Percentiles rank a stretch among this genome's conserved stretches.
Conservation (phyloP, 2,113 vertebrate species). For the Calyptommatus sinebrachiatus region DNA sequence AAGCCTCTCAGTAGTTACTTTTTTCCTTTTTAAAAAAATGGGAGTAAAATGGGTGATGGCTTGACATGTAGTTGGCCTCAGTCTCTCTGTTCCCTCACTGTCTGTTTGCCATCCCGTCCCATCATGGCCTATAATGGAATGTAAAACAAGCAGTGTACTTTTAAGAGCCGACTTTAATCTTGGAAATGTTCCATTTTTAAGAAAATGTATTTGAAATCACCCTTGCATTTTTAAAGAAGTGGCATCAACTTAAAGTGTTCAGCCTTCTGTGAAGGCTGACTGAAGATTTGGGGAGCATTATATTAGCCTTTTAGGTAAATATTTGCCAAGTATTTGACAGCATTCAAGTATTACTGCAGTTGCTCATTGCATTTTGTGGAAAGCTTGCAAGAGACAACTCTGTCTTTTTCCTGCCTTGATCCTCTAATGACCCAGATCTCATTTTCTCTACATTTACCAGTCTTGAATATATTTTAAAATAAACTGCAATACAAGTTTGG, state of each 20-base stretch:
- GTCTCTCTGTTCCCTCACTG: background rate
- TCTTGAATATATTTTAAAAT: constrained; percentile 9
- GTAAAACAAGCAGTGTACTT: background rate
- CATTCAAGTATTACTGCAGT: constrained; percentile 2
- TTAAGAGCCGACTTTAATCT: background rate
- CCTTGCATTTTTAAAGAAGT: constrained; percentile 24
- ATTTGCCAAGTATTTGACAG: background rate
- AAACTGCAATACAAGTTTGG: background rate
- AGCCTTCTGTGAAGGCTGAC: constrained; percentile 9
- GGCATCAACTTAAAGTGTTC: constrained; percentile 2
- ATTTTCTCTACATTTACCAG: constrained; percentile 3
- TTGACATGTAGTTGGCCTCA: background rate
- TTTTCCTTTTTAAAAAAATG: too few relatives aligned
- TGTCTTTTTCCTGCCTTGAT: background rate
- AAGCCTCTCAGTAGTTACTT: background rate
- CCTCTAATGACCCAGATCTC: constrained; percentile 17
- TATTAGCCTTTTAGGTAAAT: background rate
- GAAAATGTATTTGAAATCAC: constrained; percentile 17
- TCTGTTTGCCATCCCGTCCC: background rate
- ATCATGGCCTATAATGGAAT: background rate
- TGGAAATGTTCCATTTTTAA: background rate
- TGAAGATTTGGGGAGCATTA: background rate
- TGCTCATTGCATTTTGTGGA: background rate
- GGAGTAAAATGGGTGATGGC: background rate
- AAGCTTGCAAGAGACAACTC: background rate